Evolutionary conservation across 1,140 invertebrate species (phyloP).

Genomic region (Pogonognathellus flavescens): DNA sequence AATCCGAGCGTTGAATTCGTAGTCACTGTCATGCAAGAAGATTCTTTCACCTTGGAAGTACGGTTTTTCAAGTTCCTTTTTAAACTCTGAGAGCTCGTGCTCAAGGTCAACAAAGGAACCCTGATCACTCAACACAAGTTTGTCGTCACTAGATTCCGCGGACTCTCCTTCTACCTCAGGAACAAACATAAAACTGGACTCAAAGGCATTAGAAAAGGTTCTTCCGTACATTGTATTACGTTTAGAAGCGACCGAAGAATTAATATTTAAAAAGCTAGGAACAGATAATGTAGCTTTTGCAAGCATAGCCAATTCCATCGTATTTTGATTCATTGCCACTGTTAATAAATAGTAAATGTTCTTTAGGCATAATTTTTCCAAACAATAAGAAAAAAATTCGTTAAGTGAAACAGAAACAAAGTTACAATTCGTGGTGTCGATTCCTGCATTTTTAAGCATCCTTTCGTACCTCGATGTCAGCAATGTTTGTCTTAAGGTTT

Average conservation of each 20-base stretch:
- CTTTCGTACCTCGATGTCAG: constrained; percentile 35
- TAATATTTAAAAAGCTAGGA: background rate
- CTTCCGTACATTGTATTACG: background rate
- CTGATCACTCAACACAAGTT: background rate
- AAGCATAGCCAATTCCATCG: background rate
- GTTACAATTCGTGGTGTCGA: background rate
- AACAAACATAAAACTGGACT: too few relatives aligned
- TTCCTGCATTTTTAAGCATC: background rate
- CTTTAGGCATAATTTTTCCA: too few relatives aligned
- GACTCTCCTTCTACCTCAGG: background rate
- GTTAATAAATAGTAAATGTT: background rate
- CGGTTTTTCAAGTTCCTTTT: background rate
- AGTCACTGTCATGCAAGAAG: too few relatives aligned
- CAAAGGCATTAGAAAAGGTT: background rate
- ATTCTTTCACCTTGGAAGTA: background rate
- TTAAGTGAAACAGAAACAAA: too few relatives aligned
- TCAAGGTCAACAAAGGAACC: background rate
- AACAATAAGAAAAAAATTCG: too few relatives aligned
- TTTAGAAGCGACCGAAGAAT: background rate
- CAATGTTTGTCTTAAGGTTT: constrained; percentile 39
- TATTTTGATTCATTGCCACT: background rate
- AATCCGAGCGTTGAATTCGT: too few relatives aligned
- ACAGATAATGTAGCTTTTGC: background rate
- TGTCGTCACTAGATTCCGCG: background rate
- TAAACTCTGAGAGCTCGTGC: background rate